Evolutionary conservation across 2,797 vertebrate species (phyloP), one percentile per base, ranked within the genome.

Genomic region (Neomorphus geoffroyi): DNA sequence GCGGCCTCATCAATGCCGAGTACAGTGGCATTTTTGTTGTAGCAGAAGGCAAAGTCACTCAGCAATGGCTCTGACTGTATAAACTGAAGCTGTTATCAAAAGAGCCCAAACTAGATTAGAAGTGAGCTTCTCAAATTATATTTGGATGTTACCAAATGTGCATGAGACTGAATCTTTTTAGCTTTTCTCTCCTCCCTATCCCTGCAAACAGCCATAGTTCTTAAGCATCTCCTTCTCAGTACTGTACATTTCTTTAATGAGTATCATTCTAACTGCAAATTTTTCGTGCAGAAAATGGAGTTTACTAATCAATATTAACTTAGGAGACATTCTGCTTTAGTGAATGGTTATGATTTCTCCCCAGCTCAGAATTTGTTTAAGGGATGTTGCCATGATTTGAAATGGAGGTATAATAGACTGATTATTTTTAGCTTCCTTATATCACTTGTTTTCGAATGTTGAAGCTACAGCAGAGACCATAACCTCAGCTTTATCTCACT

Each of bases 31-130:
- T n/a, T 78, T 98, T 97, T 97, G 94, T 96, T 97, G 92, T 95
- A 96, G 83, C 92, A 72, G 82, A 98, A 96, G n/a, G 79, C 39
- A 96, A 93, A 95, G 95, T 96, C 97, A 95, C 95, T 97, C 84
- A 94, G 86, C 88, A 96, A 79, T 88, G 86, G 80, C 81, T 97
- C 92, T 96, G 96, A 95, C 95, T 97, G 80, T 96, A 86, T 91
- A 96, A 97, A 96, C 94, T 96, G 91, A 97, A 97, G 81, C 93
- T 89, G 93, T 96, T 97, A 97, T 92, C 95, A 95, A 93, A 94
- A 92, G 66, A 97, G 80, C 57, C 71, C 93, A 95, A 97, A 91
- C 73, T 86, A 97, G 88, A 97, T 95, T 94, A 96, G 86, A 97
- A 96, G 80, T 43, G 69, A 96, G 51, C 32, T 89, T 78, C 96